A percentile compares a stretch with the other conserved stretches of the same genome.
Evolutionary conservation across 2,113 vertebrate species (phyloP).

Genomic region (Bubalus kerabau): DNA sequence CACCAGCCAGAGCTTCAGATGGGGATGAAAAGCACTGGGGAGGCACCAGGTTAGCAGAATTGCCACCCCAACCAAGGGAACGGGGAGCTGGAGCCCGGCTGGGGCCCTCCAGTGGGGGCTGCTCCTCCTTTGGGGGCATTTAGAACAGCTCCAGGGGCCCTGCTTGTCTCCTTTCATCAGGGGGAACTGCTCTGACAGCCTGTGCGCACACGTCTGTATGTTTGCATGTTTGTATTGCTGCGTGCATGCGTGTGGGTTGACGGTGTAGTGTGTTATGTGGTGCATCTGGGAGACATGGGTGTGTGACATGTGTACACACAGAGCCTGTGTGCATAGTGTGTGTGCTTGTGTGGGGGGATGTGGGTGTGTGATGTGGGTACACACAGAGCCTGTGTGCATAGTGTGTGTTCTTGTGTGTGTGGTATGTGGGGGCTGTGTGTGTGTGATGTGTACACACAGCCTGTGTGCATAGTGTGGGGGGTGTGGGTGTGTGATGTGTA

Average conservation of each 20-base stretch:
- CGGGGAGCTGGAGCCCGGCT: accelerated
- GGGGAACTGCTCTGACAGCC: neutral
- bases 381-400: neutral
- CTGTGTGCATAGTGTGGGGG: too few species aligned
- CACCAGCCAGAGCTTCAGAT: neutral
- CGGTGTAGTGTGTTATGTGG: neutral
- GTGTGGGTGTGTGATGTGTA: neutral
- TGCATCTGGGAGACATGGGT: neutral
- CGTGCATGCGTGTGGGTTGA: neutral
- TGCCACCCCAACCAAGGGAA: neutral
- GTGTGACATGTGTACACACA: too few species aligned
- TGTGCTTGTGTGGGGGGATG: neutral
- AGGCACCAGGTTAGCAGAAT: neutral
- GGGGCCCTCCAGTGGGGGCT: neutral
- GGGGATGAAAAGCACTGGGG: neutral
- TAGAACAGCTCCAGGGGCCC: neutral
- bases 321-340: neutral
- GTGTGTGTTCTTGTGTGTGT: neutral
- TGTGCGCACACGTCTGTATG: neutral
- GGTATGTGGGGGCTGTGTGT: too few species aligned
- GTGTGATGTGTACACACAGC: too few species aligned
- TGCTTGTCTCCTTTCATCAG: neutral
- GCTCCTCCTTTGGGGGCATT: neutral
- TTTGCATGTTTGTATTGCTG: neutral
- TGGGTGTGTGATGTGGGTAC: neutral